Conservation (phyloP, 2,888 invertebrate species). For the Rhamphomyia laevipes region DNA sequence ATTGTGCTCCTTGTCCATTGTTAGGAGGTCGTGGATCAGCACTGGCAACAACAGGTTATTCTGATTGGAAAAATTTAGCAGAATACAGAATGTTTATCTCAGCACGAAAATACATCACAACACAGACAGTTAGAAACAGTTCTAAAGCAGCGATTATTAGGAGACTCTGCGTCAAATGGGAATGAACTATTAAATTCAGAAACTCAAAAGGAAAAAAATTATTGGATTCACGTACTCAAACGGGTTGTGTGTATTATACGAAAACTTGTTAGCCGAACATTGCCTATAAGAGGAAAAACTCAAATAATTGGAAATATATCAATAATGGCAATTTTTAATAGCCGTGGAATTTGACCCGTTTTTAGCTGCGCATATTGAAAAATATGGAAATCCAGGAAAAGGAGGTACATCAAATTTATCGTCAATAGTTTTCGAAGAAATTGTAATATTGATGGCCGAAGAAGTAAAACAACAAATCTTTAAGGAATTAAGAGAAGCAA, state of each 20-base stretch:
- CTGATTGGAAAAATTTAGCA: background rate
- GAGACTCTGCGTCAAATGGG: background rate
- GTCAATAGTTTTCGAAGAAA: slow-evolving; percentile 1
- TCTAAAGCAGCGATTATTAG: slow-evolving; percentile 1
- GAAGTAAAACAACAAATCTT: background rate
- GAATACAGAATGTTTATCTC: slow-evolving; percentile 1
- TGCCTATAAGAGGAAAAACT: background rate
- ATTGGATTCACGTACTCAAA: background rate
- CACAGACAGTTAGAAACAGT: background rate
- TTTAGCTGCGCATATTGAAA: slow-evolving; percentile 1
- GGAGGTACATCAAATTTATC: background rate
- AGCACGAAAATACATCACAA: background rate
- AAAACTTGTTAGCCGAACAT: background rate
- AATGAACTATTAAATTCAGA: slow-evolving; percentile 1
- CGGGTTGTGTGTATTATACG: background rate
- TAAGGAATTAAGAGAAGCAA: background rate
- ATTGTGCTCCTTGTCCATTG: background rate
- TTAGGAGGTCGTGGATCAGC: background rate
- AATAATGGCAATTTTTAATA: slow-evolving; percentile 1
- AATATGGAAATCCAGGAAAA: slow-evolving; percentile 1
- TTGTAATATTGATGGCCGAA: slow-evolving; percentile 1
- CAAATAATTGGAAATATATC: background rate
- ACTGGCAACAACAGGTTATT: background rate
- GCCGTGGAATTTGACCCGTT: background rate
- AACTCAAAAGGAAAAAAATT: background rate